A percentile compares a stretch with the other conserved stretches of the same genome.
Evolutionary conservation across 2,113 vertebrate genomes (phyloP).

Genomic region (Ciconia boyciana): DNA sequence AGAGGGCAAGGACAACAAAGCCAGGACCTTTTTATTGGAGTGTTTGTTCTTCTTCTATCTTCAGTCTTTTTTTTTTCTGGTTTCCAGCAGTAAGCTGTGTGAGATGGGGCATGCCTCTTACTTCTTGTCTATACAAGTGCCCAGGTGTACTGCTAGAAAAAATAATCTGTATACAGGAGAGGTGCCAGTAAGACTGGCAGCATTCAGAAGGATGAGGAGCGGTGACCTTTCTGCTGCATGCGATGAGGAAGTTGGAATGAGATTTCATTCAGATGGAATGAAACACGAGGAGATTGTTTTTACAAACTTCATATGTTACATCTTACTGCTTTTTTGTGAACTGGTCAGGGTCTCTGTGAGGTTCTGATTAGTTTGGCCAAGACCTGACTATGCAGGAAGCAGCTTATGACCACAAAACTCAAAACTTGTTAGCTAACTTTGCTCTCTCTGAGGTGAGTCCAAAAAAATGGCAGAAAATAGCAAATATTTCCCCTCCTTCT

Average conservation of each 20-base stretch:
- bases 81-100: slow-evolving; percentile 8
- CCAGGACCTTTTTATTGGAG: neutral
- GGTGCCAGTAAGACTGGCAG: neutral
- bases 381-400: neutral
- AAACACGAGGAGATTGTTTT: neutral
- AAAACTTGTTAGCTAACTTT: neutral
- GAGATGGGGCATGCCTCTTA: neutral
- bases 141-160: neutral
- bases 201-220: neutral
- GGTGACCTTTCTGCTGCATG: neutral
- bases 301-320: neutral
- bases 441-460: neutral
- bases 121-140: slow-evolving; percentile 24
- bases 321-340: neutral
- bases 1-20: neutral
- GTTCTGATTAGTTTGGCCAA: neutral
- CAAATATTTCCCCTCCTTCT: neutral
- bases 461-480: neutral
- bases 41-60: neutral
- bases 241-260: neutral
- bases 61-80: neutral
- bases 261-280: neutral
- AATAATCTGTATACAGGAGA: neutral
- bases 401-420: neutral
- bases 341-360: neutral